These are phyloP conservation scores for Liasis olivaceus DNA, from an alignment of 2,797 vertebrate genomes.

Conservation along the genomic window DNA sequence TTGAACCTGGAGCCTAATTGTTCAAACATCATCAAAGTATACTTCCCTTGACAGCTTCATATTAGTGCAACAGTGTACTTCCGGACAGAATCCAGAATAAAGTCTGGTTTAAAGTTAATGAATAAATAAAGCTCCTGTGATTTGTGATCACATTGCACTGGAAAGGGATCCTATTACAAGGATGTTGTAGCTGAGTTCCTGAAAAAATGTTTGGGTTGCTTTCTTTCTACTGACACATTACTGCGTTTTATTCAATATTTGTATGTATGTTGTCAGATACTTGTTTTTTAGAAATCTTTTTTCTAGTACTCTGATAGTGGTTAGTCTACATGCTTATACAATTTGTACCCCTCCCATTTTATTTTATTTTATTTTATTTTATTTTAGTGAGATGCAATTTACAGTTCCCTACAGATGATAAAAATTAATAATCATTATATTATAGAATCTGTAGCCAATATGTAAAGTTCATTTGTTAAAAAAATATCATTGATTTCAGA, in stretches of 20 bases:
- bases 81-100: slow-evolving; percentile 65
- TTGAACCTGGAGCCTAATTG: slow-evolving; percentile 66
- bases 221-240: slow-evolving; percentile 45
- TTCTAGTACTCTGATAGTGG: slow-evolving; percentile 16
- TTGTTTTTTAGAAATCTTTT: background rate
- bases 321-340: slow-evolving; percentile 24
- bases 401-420: slow-evolving; percentile 51
- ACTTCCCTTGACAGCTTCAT: slow-evolving; percentile 48
- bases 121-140: slow-evolving; percentile 54
- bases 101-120: slow-evolving; percentile 58
- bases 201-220: slow-evolving; percentile 40
- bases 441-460: slow-evolving; percentile 39
- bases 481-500: slow-evolving; percentile 40
- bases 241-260: slow-evolving; percentile 35
- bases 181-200: slow-evolving; percentile 47
- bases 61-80: slow-evolving; percentile 52
- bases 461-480: slow-evolving; percentile 29
- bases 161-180: slow-evolving; percentile 24
- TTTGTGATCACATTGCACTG: slow-evolving; percentile 35
- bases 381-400: slow-evolving; percentile 60
- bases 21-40: slow-evolving; percentile 52
- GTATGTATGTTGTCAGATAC: slow-evolving; percentile 32
- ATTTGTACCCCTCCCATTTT: background rate
- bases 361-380: slow-evolving; percentile 11
- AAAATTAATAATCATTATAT: slow-evolving; percentile 8